These are phyloP conservation scores for Dipodomys spectabilis DNA, from an alignment of 2,113 vertebrate genomes.

Conservation along the genomic window DNA sequence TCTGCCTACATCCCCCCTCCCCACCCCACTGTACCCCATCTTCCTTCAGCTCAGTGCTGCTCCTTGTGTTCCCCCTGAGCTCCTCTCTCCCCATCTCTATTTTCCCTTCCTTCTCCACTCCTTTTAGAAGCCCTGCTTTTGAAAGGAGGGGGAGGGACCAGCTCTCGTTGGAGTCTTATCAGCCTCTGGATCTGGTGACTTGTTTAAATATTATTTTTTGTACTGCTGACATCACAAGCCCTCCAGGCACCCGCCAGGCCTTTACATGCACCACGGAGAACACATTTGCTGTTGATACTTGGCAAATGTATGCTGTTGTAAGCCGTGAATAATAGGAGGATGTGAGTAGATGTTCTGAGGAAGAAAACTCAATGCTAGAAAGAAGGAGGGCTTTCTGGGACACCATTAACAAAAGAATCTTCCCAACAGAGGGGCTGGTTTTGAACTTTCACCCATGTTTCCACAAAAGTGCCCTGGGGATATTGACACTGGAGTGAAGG, in stretches of 20 bases:
- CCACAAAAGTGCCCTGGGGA: not conserved
- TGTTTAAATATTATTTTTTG: slow-evolving; percentile 71
- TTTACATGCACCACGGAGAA: slow-evolving; percentile 51
- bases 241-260: slow-evolving; percentile 60
- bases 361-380: not conserved
- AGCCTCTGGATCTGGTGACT: slow-evolving; percentile 58
- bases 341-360: slow-evolving; percentile 26
- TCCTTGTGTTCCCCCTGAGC: not conserved
- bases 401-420: not conserved
- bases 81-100: not conserved
- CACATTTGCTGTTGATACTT: not conserved
- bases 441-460: not conserved
- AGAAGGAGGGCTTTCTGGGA: not conserved
- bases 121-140: slow-evolving; percentile 37
- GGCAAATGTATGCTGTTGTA: not conserved
- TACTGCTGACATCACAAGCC: slow-evolving; percentile 62
- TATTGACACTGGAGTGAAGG: not conserved
- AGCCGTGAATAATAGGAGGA: slow-evolving; percentile 31
- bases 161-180: slow-evolving; percentile 14
- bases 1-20: not conserved
- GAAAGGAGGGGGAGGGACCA: not conserved
- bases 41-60: not conserved
- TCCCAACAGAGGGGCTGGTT: not conserved
- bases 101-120: not conserved
- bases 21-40: not conserved